phyloP scores from a whole-genome alignment of 2,113 vertebrate species.

The Azemiops feae region DNA sequence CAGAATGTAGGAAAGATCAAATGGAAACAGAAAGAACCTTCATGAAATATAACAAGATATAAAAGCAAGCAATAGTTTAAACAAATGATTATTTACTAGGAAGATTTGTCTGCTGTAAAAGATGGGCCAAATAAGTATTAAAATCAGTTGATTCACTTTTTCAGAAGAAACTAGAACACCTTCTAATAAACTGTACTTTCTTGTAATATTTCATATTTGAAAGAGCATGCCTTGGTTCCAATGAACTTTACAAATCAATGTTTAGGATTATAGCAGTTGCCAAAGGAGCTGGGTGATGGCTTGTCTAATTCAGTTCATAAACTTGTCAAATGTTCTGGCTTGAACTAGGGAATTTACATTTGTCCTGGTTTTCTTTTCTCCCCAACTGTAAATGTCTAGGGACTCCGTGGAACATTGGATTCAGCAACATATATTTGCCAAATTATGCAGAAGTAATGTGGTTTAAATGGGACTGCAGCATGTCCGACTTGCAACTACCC shows the following conservation, averaged over 20 bases:
- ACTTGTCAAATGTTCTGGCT: not conserved
- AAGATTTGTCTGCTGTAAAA: not conserved
- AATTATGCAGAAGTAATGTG: not conserved
- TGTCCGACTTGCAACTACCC: not conserved
- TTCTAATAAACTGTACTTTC: not conserved
- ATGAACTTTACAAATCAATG: not conserved
- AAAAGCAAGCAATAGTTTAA: not conserved
- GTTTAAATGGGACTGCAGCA: not conserved
- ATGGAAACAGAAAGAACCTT: not conserved
- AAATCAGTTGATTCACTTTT: not conserved
- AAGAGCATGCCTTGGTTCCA: not conserved
- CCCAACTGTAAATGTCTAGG: not conserved
- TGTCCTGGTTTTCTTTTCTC: constrained; percentile 2
- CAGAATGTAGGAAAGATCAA: not conserved
- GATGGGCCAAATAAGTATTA: not conserved
- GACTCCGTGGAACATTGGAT: not conserved
- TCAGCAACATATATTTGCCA: not conserved
- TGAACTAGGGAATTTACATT: not conserved
- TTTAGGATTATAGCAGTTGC: not conserved
- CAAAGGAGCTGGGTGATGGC: not conserved
- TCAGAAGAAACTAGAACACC: not conserved
- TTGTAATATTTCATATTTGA: not conserved
- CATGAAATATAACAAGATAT: not conserved
- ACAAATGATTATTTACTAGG: not conserved
- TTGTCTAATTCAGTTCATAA: not conserved